Percentiles rank a stretch among this genome's conserved stretches.
Evolutionary conservation across 2,113 vertebrate species (phyloP).

Genomic region (Apodemus sylvaticus): DNA sequence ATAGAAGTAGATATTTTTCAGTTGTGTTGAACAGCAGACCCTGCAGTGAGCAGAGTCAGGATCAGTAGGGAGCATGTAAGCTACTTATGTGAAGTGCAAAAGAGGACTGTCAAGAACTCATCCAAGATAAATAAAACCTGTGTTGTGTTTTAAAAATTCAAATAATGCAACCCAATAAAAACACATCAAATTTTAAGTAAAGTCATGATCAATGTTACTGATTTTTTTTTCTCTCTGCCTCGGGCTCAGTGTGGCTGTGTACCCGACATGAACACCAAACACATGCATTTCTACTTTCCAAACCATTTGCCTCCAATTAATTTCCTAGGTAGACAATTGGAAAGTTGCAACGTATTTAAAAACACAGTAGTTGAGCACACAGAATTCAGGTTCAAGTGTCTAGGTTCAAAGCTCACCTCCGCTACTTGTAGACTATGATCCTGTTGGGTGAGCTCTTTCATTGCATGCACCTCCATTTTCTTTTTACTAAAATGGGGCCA

Average conservation of each 20-base stretch:
- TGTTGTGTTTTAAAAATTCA: not conserved
- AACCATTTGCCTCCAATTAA: slow-evolving; percentile 33
- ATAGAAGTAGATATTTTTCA: not conserved
- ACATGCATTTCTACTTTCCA: slow-evolving; percentile 36
- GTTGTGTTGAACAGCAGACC: not conserved
- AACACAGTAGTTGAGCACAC: not conserved
- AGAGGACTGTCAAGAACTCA: not conserved
- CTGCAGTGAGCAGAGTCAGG: not conserved
- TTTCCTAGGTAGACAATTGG: slow-evolving; percentile 7
- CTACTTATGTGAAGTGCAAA: not conserved
- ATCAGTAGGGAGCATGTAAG: not conserved
- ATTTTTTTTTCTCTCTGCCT: slow-evolving; percentile 63
- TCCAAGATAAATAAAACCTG: slow-evolving; percentile 20
- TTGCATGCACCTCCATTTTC: not conserved
- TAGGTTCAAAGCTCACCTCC: not conserved
- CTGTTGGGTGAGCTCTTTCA: not conserved
- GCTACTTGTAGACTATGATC: not conserved
- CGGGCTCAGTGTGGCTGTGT: not conserved
- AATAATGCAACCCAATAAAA: not conserved
- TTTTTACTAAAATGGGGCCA: not conserved
- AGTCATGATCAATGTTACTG: not conserved
- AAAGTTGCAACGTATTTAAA: slow-evolving; percentile 37
- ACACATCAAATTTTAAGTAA: slow-evolving; percentile 23
- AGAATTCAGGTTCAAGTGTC: not conserved
- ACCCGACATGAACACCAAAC: not conserved